A percentile compares a stretch with the other conserved stretches of the same genome.
Evolutionary conservation across 2,113 vertebrate genomes (phyloP).

Genomic region (Neodontobutis hainanensis): DNA sequence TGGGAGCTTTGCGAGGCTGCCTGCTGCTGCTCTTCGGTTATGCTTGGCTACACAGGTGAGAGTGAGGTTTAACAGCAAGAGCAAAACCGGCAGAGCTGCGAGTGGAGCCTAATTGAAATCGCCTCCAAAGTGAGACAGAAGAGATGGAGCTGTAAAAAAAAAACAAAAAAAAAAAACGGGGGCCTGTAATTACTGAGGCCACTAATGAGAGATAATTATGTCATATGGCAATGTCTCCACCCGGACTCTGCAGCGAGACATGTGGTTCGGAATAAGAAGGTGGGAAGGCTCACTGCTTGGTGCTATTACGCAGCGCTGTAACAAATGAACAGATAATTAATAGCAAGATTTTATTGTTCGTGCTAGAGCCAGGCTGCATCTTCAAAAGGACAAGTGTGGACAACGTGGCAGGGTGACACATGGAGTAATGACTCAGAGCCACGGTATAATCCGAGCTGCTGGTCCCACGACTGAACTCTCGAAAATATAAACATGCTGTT

Average conservation of each 20-base stretch:
- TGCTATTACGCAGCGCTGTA: conserved; percentile 21
- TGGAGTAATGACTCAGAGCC: too few species aligned
- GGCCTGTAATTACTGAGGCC: conserved; percentile 68
- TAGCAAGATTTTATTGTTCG: conserved; percentile 5
- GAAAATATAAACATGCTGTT: too few species aligned
- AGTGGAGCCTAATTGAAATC: conserved; percentile 68
- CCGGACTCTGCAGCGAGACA: conserved; percentile 35
- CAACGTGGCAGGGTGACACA: neutral
- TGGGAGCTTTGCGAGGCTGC: conserved; percentile 4
- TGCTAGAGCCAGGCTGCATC: neutral
- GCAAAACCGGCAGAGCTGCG: conserved; percentile 37
- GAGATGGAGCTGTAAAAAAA: conserved; percentile 65
- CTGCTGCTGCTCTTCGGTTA: conserved; percentile 23
- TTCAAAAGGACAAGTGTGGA: neutral
- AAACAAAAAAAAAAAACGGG: conserved; percentile 37
- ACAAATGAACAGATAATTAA: conserved; percentile 40
- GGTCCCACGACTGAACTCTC: neutral
- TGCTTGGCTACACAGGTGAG: conserved; percentile 64
- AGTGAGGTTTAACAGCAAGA: conserved; percentile 40
- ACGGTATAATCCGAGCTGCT: too few species aligned
- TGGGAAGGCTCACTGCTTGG: conserved; percentile 40
- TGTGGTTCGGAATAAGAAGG: conserved; percentile 44
- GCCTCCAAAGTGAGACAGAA: conserved; percentile 56
- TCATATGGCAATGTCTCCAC: conserved; percentile 64
- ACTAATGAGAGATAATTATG: conserved; percentile 74